Evolutionary conservation across 1,140 invertebrate genomes (phyloP).

Genomic region (Lepidurus couesii): DNA sequence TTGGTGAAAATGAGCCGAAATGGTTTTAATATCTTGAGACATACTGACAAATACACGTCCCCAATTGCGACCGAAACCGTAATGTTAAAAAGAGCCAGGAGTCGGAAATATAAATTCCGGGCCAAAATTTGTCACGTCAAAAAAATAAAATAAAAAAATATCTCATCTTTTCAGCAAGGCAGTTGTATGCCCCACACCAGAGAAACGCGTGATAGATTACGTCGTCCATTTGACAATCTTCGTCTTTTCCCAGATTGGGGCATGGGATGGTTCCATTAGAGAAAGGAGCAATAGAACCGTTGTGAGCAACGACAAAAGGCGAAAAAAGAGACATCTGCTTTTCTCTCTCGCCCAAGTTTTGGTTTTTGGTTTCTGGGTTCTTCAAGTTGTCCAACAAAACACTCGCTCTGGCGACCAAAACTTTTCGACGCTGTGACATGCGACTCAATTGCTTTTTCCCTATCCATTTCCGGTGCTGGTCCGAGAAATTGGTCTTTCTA

Average conservation of each 20-base stretch:
- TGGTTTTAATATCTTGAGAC: too few relatives aligned
- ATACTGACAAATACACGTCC: too few relatives aligned
- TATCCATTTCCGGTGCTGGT: slow-evolving; percentile 14
- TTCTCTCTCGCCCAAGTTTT: background rate
- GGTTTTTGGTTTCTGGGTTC: background rate
- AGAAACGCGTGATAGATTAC: background rate
- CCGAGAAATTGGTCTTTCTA: background rate
- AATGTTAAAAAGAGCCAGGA: too few relatives aligned
- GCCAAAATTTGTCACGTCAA: too few relatives aligned
- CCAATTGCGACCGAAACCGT: too few relatives aligned
- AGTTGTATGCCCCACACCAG: background rate
- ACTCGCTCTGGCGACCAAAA: background rate
- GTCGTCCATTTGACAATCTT: background rate
- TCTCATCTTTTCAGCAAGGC: too few relatives aligned
- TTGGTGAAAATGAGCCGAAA: too few relatives aligned
- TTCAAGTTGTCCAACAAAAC: background rate
- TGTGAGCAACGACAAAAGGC: background rate
- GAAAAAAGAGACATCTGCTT: background rate
- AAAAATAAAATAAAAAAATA: too few relatives aligned
- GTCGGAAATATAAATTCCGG: too few relatives aligned
- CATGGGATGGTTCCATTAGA: background rate
- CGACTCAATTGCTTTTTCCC: slow-evolving; percentile 10
- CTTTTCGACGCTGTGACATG: slow-evolving; percentile 12
- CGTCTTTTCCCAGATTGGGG: background rate
- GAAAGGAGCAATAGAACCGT: background rate